Base-by-base conservation (phyloP, 2,888 invertebrate genomes). In the Nematopogon swammerdamellus region DNA sequence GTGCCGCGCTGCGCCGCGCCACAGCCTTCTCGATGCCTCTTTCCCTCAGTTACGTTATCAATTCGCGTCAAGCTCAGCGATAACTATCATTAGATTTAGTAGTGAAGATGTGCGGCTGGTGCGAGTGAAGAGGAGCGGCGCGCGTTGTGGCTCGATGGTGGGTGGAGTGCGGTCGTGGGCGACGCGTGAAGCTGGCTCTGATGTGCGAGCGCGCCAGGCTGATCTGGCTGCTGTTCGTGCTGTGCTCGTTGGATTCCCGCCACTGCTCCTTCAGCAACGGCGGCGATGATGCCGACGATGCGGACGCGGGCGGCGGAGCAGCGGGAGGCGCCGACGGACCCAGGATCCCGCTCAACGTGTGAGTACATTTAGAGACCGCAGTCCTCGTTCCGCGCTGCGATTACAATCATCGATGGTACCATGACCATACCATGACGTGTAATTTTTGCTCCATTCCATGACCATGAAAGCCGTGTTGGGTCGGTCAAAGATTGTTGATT, bases 301-400 rank as follows among this genome's bases (percentile, higher is more conserved):
- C 36, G 8, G 36, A 36, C 8, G 36, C 36, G 11, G 8, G 5
- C n/a, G n/a, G n/a, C n/a, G n/a, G n/a, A n/a, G n/a, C n/a, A n/a
- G n/a, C n/a, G n/a, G n/a, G n/a, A n/a, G n/a, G n/a, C 10, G 25
- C 4, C 10, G 25, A 36, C n/a, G 36, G 36, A 55, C 61, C 57
- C 56, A 76, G 68, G 61, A 73, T 79, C 60, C 70, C 73, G 55
- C 66, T 79, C 53, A 79, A 72, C 60, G 66, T 75, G 79, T 76
- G 71, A 72, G 74, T 67, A 49, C n/a, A n/a, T n/a, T 42, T 42
- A n/a, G n/a, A n/a, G n/a, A n/a, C n/a, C n/a, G n/a, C n/a, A 47
- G 49, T 50, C 36, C 36, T 10, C 14, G 14, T 14, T 11, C 36
- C 36, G 14, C 14, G 10, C 10, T 30, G 14, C 36, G 10, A 14